Percentiles rank a stretch among this genome's conserved stretches.
phyloP scores from a whole-genome alignment of 2,888 invertebrate species.

The Rhaphigaster nebulosa region DNA sequence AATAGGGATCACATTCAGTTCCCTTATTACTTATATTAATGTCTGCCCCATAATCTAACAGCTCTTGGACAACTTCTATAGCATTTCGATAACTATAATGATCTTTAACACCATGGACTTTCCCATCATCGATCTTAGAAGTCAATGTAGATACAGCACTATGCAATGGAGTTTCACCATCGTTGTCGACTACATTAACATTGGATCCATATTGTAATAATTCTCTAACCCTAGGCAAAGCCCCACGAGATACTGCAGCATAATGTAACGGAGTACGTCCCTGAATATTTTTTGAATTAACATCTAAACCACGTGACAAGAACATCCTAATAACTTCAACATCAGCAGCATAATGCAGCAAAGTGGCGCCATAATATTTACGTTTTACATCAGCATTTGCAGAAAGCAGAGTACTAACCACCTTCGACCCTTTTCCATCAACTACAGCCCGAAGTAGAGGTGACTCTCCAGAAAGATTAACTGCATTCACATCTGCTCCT shows the following conservation, averaged over 20 bases:
- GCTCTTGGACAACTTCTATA: background rate
- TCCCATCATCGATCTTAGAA: background rate
- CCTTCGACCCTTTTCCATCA: slow-evolving; percentile 9
- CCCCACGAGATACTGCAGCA: background rate
- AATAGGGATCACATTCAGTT: background rate
- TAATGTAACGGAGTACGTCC: background rate
- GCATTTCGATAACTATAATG: slow-evolving; percentile 29
- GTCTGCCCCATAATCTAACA: slow-evolving; percentile 5
- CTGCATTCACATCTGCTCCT: slow-evolving; percentile 12
- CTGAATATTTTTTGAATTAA: slow-evolving; percentile 17
- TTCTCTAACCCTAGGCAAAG: slow-evolving; percentile 7
- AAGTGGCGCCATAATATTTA: slow-evolving; percentile 13
- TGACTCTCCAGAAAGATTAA: slow-evolving; percentile 9
- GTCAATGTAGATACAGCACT: background rate
- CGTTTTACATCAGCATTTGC: slow-evolving; percentile 11
- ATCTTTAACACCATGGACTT: slow-evolving; percentile 1
- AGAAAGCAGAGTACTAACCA: background rate
- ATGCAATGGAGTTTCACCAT: slow-evolving; percentile 23
- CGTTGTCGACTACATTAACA: background rate
- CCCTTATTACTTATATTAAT: background rate
- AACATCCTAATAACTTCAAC: slow-evolving; percentile 15
- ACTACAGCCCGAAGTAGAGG: background rate
- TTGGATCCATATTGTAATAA: background rate
- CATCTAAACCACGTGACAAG: background rate
- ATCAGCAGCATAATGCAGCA: slow-evolving; percentile 2